Base-by-base conservation (phyloP, 2,888 invertebrate genomes). In the Halocaridina rubra region DNA sequence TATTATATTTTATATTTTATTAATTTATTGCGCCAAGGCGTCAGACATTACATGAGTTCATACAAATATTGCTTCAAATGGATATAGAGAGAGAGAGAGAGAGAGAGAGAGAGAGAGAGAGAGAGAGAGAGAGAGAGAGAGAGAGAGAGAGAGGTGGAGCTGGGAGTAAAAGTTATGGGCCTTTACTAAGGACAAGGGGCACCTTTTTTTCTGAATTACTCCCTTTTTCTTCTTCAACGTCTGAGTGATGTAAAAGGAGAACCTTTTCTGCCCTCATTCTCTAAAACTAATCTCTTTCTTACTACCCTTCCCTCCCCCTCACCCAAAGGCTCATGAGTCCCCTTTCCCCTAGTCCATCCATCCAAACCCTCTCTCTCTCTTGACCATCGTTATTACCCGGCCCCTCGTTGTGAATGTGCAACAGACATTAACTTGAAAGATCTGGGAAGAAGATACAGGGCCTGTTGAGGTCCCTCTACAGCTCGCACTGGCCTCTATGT, bases 101-200 rank as follows among this genome's bases (percentile, higher is more conserved):
- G 53, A 53, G 53, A 53, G 53, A 53, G 53, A 53, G 53, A 53
- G 53, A 53, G 53, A 53, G 53, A 53, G 53, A 53, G 53, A 53
- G 16, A 53, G 16, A 53, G 10, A 53, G 7, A 10, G 53, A 53
- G 53, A 53, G 53, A 53, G 53, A 53, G 19, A 53, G 53, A 53
- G 53, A 53, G 19, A 53, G 53, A 19, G 53, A 53, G 53, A 53
- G 19, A n/a, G 16, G 10, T 53, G 53, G 53, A 53, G 53, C 53
- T 53, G 33, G 74, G 71, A 29, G 67, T 57, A 69, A 27, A 72
- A 61, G 71, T 30, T 57, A 57, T 32, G 59, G 74, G 32, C 29
- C 19, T 39, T 32, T 30, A 19, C 27, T 32, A 80, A 59, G 72
- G 80, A 80, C 80, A 80, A 80, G 80, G 80, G 80, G 46, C 61